A percentile compares a stretch with the other conserved stretches of the same genome.
These are phyloP conservation scores for Corvus hawaiiensis DNA, from an alignment of 2,113 vertebrate genomes.

Conservation along the genomic window DNA sequence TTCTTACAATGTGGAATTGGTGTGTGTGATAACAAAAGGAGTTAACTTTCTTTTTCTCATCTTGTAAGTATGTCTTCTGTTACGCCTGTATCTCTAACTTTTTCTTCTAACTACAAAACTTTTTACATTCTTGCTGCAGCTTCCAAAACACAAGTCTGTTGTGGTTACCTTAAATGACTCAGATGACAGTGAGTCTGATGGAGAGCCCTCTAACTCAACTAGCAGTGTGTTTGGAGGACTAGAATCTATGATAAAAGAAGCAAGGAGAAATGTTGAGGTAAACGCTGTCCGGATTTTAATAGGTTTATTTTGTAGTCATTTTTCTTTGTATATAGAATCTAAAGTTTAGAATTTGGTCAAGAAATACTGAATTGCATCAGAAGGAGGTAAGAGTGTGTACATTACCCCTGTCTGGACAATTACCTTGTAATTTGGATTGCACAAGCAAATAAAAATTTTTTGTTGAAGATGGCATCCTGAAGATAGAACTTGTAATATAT, in stretches of 20 bases:
- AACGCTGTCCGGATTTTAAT: background rate
- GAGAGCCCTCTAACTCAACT: constrained; percentile 76
- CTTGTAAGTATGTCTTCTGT: background rate
- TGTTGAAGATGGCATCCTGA: background rate
- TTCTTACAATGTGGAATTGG: background rate
- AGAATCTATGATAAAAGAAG: constrained; percentile 99
- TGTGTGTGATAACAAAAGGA: background rate
- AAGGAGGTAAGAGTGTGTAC: background rate
- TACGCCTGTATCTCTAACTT: background rate
- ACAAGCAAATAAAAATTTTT: background rate
- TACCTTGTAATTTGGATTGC: background rate
- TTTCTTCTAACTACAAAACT: background rate
- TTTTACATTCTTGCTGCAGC: constrained; percentile 49
- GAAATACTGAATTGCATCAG: background rate
- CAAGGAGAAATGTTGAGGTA: constrained; percentile 93
- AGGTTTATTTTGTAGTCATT: background rate
- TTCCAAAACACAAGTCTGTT: constrained; percentile 93
- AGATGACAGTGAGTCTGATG: constrained; percentile 93
- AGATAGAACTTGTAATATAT: background rate
- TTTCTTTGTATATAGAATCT: background rate
- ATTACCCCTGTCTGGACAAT: background rate
- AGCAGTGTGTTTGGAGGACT: constrained; percentile 87
- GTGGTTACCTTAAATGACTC: constrained; percentile 92
- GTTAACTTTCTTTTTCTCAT: background rate
- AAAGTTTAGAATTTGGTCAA: background rate